Conservation (phyloP, 2,888 invertebrate genomes). For the Kryphioiulus occultus region DNA sequence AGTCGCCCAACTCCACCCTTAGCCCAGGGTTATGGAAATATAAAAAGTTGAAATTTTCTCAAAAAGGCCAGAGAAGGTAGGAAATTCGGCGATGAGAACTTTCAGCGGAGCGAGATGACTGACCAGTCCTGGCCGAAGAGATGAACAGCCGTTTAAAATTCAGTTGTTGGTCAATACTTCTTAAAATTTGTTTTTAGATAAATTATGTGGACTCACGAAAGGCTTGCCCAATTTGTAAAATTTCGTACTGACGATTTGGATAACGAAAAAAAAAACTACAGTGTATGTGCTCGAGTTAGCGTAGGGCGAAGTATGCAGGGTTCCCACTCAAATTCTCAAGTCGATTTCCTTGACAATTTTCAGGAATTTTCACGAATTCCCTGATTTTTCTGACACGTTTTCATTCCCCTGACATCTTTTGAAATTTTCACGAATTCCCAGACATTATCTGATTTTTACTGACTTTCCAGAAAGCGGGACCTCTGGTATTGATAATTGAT, state of each 20-base stretch:
- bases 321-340: too few relatives aligned
- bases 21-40: constrained; percentile 4
- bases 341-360: too few relatives aligned
- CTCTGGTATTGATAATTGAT: too few relatives aligned
- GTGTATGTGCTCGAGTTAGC: too few relatives aligned
- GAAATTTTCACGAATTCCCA: too few relatives aligned
- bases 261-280: neutral
- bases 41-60: neutral
- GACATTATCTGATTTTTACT: too few relatives aligned
- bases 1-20: constrained; percentile 13
- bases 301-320: too few relatives aligned
- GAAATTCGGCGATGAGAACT: neutral
- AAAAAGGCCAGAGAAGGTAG: neutral
- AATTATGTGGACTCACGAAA: neutral
- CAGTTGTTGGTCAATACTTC: neutral
- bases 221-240: neutral
- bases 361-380: too few relatives aligned
- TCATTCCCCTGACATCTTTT: too few relatives aligned
- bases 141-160: neutral
- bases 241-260: neutral
- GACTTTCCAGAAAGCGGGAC: too few relatives aligned
- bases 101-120: neutral
- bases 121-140: neutral
- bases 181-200: neutral
- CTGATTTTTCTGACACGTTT: too few relatives aligned